Conservation (phyloP, 2,113 vertebrate species). For the Dryoscopus gambensis region DNA sequence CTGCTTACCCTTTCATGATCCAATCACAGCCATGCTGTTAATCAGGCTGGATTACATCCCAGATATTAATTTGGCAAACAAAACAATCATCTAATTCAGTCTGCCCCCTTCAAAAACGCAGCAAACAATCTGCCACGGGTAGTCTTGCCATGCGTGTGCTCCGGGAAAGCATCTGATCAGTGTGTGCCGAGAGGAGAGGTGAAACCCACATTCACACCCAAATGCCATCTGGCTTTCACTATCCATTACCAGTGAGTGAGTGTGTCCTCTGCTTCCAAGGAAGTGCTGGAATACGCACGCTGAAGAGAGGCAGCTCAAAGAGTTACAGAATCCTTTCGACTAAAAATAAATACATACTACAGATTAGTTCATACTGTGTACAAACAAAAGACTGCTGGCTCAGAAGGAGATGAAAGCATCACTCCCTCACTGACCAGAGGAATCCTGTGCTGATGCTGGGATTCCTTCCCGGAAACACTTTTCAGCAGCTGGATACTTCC, state of each 20-base stretch:
- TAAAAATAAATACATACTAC: background rate
- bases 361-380: rapidly evolving
- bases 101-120: background rate
- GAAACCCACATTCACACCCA: rapidly evolving
- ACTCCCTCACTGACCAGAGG: background rate
- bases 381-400: background rate
- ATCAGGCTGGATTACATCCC: conserved; percentile 27
- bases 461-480: background rate
- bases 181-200: rapidly evolving
- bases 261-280: background rate
- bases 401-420: background rate
- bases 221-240: background rate
- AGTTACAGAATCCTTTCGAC: background rate
- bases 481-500: background rate
- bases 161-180: background rate
- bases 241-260: background rate
- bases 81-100: background rate
- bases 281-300: background rate
- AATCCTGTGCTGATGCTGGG: background rate
- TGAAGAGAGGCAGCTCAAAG: background rate
- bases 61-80: conserved; percentile 43
- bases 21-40: background rate
- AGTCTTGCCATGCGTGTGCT: background rate
- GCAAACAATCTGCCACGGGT: conserved; percentile 15
- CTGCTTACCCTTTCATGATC: conserved; percentile 8